Evolutionary conservation across 2,113 vertebrate species (phyloP), one percentile per base, ranked within the genome.

Genomic region (Nymphicus hollandicus): DNA sequence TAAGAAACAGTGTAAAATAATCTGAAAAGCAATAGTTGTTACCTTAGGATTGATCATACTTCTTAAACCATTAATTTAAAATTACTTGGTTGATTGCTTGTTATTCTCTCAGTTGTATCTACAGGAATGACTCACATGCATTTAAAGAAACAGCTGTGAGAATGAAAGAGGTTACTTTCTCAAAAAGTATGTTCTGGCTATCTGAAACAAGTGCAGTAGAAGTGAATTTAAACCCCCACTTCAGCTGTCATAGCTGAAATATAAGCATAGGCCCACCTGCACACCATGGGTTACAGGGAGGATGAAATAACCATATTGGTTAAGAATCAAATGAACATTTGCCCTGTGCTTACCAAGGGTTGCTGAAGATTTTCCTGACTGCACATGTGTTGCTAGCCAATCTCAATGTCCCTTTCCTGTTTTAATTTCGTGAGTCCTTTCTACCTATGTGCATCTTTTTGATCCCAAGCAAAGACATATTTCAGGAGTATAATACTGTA

Each of bases 41-140:
- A 81, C n/a, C 0, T 81, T n/a, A 65, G 50, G 44, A 71, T 65
- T 71, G 39, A 60, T 60, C 29, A n/a, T 66, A 29, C 35, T 61
- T 55, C 23, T 55, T 86, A 43, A 27, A 16, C 44, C 76, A 68
- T 81, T 85, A 93, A 33, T 6, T 87, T 70, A 74, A 89, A 91
- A 60, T 71, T 79, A 43, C 19, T 33, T 68, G n/a, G 41, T 58
- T 94, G 70, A 53, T 71, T 76, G 39, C 17, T 86, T 79, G 33
- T 33, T 82, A 2, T 76, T 76, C 10, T 55, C 17, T 60, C n/a
- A n/a, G 35, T 50, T 71, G 25, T 69, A 76, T 39, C 35, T 61
- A 47, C 16, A 76, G 35, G 82, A 93, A 71, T 35, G 19, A 46
- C 43, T 88, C 25, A 43, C 11, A 8, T 1, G 12, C 46, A 37